Evolutionary conservation across 2,113 vertebrate species (phyloP).

Genomic region (Grammomys dolichurus): DNA sequence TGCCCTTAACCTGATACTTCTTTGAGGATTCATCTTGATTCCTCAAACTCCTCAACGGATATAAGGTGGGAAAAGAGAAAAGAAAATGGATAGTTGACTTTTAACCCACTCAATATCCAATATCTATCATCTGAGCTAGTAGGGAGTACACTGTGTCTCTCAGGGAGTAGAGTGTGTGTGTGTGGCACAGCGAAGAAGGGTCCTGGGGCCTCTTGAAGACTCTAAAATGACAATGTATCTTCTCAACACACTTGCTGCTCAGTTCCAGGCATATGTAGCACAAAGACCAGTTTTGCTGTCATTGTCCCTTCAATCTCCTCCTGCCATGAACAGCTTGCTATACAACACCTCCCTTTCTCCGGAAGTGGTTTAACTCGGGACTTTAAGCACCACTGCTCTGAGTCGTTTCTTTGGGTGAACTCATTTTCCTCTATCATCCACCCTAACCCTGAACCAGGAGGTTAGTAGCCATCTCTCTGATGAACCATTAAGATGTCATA

Average conservation of each 20-base stretch:
- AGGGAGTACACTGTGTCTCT: slow-evolving; percentile 53
- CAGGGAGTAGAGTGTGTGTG: not conserved
- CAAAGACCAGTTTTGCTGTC: not conserved
- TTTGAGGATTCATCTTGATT: slow-evolving; percentile 75
- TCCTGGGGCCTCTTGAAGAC: slow-evolving; percentile 40
- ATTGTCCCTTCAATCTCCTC: not conserved
- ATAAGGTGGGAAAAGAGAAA: slow-evolving; percentile 52
- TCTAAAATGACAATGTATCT: not conserved
- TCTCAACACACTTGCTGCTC: not conserved
- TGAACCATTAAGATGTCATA: not conserved
- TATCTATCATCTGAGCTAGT: slow-evolving; percentile 68
- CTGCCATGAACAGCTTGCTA: not conserved
- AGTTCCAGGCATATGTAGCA: not conserved
- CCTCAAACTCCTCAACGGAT: slow-evolving; percentile 77
- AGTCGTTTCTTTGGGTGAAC: not conserved
- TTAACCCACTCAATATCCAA: slow-evolving; percentile 50
- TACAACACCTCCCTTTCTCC: not conserved
- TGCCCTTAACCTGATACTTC: slow-evolving; percentile 70
- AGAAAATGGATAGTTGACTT: slow-evolving; percentile 19
- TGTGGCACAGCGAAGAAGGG: not conserved
- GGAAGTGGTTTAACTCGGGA: not conserved
- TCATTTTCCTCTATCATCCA: not conserved
- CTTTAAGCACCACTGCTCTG: fast-evolving
- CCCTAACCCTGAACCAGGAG: too few species aligned
- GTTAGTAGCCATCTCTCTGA: not conserved